Evolutionary conservation across 2,888 invertebrate species (phyloP).

Genomic region (Siphonodentalium dalli): DNA sequence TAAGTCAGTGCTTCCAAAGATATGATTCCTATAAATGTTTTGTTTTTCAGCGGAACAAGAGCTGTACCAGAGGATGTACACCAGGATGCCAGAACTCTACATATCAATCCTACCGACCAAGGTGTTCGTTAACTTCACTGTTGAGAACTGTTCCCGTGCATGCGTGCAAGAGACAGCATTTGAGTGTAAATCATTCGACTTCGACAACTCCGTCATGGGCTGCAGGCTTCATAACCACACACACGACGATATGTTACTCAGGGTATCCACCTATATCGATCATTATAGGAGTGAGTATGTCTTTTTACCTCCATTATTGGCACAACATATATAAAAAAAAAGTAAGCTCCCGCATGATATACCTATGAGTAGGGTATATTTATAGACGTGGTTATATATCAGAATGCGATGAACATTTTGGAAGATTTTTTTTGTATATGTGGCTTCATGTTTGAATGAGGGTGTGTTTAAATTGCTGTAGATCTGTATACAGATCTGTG

Average conservation of each 20-base stretch:
- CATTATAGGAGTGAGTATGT: constrained; percentile 57
- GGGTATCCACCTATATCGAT: constrained; percentile 43
- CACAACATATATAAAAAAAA: too few species aligned
- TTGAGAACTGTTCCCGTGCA: constrained; percentile 45
- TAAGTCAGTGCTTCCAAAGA: too few species aligned
- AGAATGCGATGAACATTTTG: too few species aligned
- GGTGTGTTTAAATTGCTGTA: too few species aligned
- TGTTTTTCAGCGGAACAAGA: too few species aligned
- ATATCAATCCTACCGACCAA: constrained; percentile 43
- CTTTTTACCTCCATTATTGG: too few species aligned
- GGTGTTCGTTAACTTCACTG: constrained; percentile 38
- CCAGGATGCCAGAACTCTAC: constrained; percentile 41
- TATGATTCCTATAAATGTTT: too few species aligned
- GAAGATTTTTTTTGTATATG: too few species aligned
- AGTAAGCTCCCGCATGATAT: background rate
- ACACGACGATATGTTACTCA: constrained; percentile 46
- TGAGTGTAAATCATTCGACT: constrained; percentile 59
- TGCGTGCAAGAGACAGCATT: constrained; percentile 47
- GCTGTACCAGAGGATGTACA: constrained; percentile 41
- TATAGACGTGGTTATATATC: too few species aligned
- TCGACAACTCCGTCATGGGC: constrained; percentile 41
- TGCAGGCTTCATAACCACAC: constrained; percentile 54
- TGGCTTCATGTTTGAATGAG: too few species aligned
- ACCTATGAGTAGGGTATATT: too few species aligned
- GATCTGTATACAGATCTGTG: too few species aligned